These are phyloP conservation scores for Propithecus deckenii DNA, from an alignment of 2,797 vertebrate species.

Conservation along the genomic window DNA sequence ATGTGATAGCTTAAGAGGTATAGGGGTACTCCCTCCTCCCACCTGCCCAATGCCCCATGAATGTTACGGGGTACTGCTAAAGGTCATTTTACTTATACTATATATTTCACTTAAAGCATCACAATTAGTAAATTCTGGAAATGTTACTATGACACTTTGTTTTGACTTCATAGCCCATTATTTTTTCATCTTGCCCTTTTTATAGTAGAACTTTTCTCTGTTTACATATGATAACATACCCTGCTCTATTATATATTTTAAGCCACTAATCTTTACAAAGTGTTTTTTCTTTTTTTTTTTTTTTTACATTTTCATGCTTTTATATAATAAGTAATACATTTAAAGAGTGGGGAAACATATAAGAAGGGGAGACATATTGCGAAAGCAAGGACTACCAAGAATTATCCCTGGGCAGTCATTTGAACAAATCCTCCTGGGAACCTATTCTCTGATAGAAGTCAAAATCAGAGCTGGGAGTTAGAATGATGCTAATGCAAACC, in stretches of 20 bases:
- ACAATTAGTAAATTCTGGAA: neutral
- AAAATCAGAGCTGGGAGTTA: too few relatives aligned
- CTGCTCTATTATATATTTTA: neutral
- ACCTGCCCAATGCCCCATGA: too few relatives aligned
- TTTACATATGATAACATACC: neutral
- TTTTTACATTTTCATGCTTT: neutral
- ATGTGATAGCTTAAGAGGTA: neutral
- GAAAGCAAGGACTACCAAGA: neutral
- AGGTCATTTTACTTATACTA: neutral
- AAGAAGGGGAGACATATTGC: neutral
- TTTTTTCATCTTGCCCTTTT: neutral
- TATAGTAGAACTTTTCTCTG: neutral
- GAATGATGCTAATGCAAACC: accelerated
- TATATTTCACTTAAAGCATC: neutral
- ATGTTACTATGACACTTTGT: neutral
- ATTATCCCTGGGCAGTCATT: neutral
- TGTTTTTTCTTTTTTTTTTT: neutral
- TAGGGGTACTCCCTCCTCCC: accelerated
- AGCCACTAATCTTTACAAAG: neutral
- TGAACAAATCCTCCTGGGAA: accelerated
- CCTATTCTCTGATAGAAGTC: accelerated
- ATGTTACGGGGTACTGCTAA: too few relatives aligned
- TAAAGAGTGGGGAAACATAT: neutral
- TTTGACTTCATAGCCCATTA: neutral
- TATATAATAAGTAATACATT: neutral